Percentiles rank a stretch among this genome's conserved stretches.
These are phyloP conservation scores for Athene cunicularia DNA, from an alignment of 2,113 vertebrate genomes.

Conservation along the genomic window DNA sequence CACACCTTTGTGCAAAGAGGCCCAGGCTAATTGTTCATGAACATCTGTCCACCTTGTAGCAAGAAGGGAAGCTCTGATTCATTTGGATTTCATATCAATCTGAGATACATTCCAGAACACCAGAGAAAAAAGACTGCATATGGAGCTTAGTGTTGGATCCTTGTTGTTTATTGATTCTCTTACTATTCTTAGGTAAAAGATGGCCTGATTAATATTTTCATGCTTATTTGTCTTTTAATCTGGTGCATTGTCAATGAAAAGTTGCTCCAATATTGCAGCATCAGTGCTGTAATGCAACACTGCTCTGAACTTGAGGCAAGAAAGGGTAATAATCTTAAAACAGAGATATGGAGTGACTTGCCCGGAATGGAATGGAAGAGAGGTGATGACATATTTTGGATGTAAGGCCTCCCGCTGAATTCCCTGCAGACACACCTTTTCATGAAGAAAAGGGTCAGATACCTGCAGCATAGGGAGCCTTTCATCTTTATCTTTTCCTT, in stretches of 20 bases:
- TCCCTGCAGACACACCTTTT: slow-evolving; percentile 3
- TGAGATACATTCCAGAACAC: background rate
- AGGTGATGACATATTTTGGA: background rate
- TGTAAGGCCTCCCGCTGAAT: background rate
- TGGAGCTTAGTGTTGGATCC: background rate
- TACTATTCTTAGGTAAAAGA: background rate
- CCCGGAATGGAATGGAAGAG: background rate
- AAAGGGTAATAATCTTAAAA: background rate
- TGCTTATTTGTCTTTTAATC: background rate
- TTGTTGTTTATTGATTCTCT: background rate
- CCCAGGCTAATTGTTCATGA: background rate
- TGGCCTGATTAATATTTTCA: background rate
- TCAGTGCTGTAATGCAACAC: background rate
- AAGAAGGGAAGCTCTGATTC: background rate
- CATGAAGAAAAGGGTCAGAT: background rate
- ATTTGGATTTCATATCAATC: background rate
- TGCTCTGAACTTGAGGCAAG: background rate
- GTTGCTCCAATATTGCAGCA: background rate
- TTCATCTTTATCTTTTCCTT: slow-evolving; percentile 36
- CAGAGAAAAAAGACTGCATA: background rate
- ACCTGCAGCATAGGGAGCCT: background rate
- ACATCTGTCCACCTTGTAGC: background rate
- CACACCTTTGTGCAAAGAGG: background rate
- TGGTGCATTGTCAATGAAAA: background rate
- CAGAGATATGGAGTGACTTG: background rate